Evolutionary conservation across 1,140 invertebrate species (phyloP).

Genomic region (Anagrus nilaparvatae): DNA sequence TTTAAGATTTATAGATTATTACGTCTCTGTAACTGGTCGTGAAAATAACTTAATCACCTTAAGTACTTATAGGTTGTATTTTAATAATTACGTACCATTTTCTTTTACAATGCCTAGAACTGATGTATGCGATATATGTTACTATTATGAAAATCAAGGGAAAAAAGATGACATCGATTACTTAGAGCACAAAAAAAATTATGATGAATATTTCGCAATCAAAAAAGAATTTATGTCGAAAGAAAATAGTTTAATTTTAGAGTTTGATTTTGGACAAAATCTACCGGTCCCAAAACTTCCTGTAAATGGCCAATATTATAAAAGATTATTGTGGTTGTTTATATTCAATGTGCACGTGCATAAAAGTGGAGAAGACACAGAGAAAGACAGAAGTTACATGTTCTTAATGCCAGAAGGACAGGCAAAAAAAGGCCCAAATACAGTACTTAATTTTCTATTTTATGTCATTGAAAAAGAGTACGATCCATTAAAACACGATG

Average conservation of each 20-base stretch:
- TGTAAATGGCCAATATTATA: constrained; percentile 9
- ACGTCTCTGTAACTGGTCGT: background rate
- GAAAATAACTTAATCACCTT: background rate
- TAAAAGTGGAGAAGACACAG: too few relatives aligned
- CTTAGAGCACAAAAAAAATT: constrained; percentile 4
- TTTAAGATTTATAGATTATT: constrained; percentile 2
- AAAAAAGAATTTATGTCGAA: constrained; percentile 5
- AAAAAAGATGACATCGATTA: background rate
- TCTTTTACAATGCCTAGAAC: background rate
- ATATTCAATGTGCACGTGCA: constrained; percentile 10
- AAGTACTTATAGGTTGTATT: background rate
- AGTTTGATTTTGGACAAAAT: constrained; percentile 14
- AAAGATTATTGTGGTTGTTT: constrained; percentile 7
- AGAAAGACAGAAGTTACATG: background rate
- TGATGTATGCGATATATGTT: constrained; percentile 7
- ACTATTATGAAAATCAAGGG: background rate
- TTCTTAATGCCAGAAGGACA: background rate
- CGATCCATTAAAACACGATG: background rate
- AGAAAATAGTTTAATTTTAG: constrained; percentile 2
- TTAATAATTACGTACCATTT: background rate
- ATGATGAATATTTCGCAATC: constrained; percentile 4
- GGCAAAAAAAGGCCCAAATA: background rate
- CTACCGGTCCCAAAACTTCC: constrained; percentile 14
- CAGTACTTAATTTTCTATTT: background rate
- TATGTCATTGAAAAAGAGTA: background rate